A percentile compares a stretch with the other conserved stretches of the same genome.
Evolutionary conservation across 1,140 invertebrate genomes (phyloP).

Genomic region (Episyrphus balteatus): DNA sequence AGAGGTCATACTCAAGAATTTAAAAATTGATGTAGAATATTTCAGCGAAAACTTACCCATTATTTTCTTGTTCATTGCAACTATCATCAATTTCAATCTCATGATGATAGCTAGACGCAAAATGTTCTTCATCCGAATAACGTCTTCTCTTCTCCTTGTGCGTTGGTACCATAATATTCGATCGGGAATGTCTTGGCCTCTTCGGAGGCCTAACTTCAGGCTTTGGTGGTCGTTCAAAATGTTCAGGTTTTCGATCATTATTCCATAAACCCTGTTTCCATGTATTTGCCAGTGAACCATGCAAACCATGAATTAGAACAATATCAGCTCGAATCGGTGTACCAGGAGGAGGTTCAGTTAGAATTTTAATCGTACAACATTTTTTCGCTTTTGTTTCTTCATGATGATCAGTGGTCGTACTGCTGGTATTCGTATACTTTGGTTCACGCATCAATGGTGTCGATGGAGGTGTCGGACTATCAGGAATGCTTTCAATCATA

Average conservation of each 20-base stretch:
- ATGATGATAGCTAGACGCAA: not conserved
- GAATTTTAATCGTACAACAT: conserved; percentile 36
- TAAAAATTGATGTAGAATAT: not conserved
- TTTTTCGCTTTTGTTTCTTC: conserved; percentile 12
- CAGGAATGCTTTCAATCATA: conserved; percentile 5
- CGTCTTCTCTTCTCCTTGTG: conserved; percentile 26
- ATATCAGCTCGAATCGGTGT: conserved; percentile 40
- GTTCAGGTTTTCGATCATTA: conserved; percentile 29
- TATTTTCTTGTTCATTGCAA: not conserved
- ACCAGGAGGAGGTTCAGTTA: conserved; percentile 32
- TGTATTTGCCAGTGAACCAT: conserved; percentile 44
- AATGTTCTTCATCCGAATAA: conserved; percentile 10
- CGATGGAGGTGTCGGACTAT: not conserved
- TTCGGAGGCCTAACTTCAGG: conserved; percentile 32
- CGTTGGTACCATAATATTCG: conserved; percentile 18
- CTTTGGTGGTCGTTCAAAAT: conserved; percentile 29
- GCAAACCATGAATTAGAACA: conserved; percentile 47
- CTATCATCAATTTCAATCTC: not conserved
- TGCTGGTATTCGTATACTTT: conserved; percentile 4
- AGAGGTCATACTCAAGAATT: too few relatives aligned
- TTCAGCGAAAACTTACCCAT: not conserved
- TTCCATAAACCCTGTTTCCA: conserved; percentile 46
- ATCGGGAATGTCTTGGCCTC: conserved; percentile 26
- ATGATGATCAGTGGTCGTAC: conserved; percentile 7
- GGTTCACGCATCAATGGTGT: conserved; percentile 13